phyloP scores from a whole-genome alignment of 2,797 vertebrate genomes.

The Argyrosomus regius region DNA sequence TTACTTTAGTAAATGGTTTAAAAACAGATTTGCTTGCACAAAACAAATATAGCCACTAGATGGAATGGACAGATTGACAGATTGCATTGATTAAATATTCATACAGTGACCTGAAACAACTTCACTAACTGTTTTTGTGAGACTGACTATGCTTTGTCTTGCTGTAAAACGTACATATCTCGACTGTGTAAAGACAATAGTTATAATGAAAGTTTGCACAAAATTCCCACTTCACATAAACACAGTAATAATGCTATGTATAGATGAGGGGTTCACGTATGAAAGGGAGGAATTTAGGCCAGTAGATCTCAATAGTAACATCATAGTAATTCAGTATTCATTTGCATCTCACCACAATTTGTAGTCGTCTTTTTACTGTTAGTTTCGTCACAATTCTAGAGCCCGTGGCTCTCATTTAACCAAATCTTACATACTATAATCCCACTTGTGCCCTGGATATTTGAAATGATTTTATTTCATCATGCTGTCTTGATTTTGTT shows the following conservation, averaged over 20 bases:
- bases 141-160: constrained; percentile 22
- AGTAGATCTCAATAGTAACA: not conserved
- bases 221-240: not conserved
- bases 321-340: not conserved
- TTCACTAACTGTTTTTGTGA: constrained; percentile 3
- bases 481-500: constrained; percentile 28
- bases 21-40: constrained; percentile 24
- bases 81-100: constrained; percentile 62
- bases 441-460: not conserved
- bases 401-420: not conserved
- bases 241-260: not conserved
- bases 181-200: not conserved
- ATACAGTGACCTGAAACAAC: constrained; percentile 42
- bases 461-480: constrained; percentile 38
- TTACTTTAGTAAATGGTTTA: constrained; percentile 23
- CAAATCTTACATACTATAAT: not conserved
- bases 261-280: not conserved
- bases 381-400: constrained; percentile 1
- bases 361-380: not conserved
- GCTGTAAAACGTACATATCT: not conserved
- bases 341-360: constrained; percentile 1
- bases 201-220: not conserved
- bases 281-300: no score
- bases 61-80: constrained; percentile 41
- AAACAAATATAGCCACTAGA: constrained; percentile 41